Evolutionary conservation across 35 echinoderm and acorn worm species (phyloP).

Genomic region (Ophioderma brevispina): DNA sequence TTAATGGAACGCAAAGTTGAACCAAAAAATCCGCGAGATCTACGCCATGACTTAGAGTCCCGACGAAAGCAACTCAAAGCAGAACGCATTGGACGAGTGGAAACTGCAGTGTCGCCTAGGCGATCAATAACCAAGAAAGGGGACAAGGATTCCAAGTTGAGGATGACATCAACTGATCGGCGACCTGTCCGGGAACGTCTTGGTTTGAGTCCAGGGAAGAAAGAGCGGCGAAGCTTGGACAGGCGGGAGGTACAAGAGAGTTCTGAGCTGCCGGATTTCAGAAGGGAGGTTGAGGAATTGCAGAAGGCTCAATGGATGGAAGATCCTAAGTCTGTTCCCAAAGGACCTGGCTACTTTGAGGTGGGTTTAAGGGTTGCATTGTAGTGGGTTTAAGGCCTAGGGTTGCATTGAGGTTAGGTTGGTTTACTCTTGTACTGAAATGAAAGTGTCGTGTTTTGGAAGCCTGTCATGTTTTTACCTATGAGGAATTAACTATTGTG

Average conservation of each 20-base stretch:
- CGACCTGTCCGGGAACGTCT: not conserved
- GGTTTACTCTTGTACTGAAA: no score
- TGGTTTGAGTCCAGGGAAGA: not conserved
- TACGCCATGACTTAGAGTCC: not conserved
- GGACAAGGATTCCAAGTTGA: not conserved
- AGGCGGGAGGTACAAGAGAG: not conserved
- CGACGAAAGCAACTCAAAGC: not conserved
- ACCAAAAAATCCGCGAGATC: not conserved
- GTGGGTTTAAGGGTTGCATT: no score
- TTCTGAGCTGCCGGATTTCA: not conserved
- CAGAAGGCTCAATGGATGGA: not conserved
- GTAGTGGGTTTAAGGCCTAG: no score
- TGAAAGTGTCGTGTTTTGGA: no score
- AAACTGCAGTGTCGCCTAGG: not conserved
- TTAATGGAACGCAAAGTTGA: not conserved
- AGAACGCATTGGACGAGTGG: not conserved
- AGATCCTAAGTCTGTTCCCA: not conserved
- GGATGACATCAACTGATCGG: not conserved
- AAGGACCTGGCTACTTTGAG: slow-evolving; percentile 1
- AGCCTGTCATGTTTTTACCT: no score
- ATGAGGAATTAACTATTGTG: no score
- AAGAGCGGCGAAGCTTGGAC: not conserved
- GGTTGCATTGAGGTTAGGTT: no score
- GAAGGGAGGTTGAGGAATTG: not conserved
- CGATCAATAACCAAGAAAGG: not conserved